Base-by-base conservation (phyloP, 2,113 vertebrate species). In the Numenius arquata region DNA sequence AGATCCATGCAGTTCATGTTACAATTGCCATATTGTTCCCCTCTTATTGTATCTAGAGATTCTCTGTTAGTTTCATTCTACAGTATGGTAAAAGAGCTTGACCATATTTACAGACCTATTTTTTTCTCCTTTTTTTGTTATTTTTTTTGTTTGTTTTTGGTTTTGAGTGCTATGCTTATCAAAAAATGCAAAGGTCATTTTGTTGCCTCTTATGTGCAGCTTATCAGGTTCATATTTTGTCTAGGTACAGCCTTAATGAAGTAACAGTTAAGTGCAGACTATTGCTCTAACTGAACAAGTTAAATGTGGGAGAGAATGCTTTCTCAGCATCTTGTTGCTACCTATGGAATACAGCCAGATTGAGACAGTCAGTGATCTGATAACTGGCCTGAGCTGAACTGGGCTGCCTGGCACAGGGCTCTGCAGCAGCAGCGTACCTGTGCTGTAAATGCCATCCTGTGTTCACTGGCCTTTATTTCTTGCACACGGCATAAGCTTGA, bases 311-410 rank as follows among this genome's bases (percentile, higher is more conserved):
- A 40, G 9, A 34, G 10, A 66, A 50, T 25, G 26, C 9, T 32
- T 8, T 34, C 30, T 66, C 30, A 53, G 21, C 53, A 27, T 22
- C 11, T 36, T 53, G 15, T 26, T 59, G 5, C 45, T 9, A 23
- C 15, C 17, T 18, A 0, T 5, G 12, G 30, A 38, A 32, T 7
- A 9, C 11, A 58, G 45, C 15, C 40, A 67, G 38, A 70, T 0
- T 25, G 55, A 77, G 25, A 38, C 8, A 52, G 40, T 13, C 2
- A 0, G 12, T 22, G 12, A 15, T 22, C 36, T 40, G 32, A 34
- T 22, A 12, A 0, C 10, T 18, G 50, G 18, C 15, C 62, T 84
- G 73, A 58, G 48, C 29, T 67, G 12, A 20, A 12, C 23, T 9
- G 13, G 9, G 1, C 19, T 36, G 38, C 30, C 8, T 1, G 3